Evolutionary conservation across 30 jellyfish, hydroid and myxozoan species (phyloP), one percentile per base, ranked within the genome.

Genomic region (Hydractinia echinata): DNA sequence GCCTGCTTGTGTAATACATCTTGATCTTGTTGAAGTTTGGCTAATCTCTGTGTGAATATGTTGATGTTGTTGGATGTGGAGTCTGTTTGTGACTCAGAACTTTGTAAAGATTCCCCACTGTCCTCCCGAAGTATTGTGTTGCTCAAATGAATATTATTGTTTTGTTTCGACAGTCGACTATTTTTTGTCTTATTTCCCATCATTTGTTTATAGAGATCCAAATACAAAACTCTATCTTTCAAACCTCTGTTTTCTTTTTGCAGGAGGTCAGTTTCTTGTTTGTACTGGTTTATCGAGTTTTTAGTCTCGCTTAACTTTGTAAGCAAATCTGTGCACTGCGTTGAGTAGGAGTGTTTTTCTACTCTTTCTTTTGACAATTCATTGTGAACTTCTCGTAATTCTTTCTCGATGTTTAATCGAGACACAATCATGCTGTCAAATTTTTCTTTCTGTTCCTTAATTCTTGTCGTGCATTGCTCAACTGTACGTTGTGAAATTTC

Each of bases 221-320:
- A 13, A 64, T 64, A 64, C 39, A 64, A 13, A 7, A 64, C 74
- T 13, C 39, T 64, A 4, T 64, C 74, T 13, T 64, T 64, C 16
- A 64, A 64, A 64, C 39, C 51, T 9, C 74, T 44, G 18, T 64
- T 64, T 64, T 64, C 74, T 64, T 64, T 64, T 64, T 64, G 74
- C 7, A 64, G 74, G 19, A n/a, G 51, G 74, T 64, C 74, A 13
- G 51, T n/a, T 64, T 64, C 74, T 13, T 6, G 74, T 13, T 13
- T 64, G 39, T 51, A 64, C 19, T 51, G 19, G 18, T 13, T 64
- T 13, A 64, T 7, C 19, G 74, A 64, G 39, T 7, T 64, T 13
- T 64, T 64, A 6, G 51, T 4, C 9, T 7, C 74, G 19, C 8
- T 64, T 13, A 64, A 51, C 39, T 64, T 64, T 13, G 10, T 51